phyloP scores from a whole-genome alignment of 2,113 vertebrate genomes.

The Thermophis baileyi region DNA sequence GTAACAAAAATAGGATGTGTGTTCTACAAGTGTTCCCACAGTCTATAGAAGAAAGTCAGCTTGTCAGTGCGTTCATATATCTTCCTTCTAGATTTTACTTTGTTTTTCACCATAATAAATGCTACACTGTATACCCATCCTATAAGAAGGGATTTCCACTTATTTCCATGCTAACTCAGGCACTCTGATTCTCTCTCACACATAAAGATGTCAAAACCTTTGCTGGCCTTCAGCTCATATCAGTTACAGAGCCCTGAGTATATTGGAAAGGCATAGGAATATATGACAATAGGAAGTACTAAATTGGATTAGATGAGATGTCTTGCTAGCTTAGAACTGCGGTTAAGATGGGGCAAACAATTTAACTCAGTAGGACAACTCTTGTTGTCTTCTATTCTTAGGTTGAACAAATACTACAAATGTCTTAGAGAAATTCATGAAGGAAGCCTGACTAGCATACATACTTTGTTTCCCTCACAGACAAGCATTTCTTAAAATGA shows the following conservation, averaged over 20 bases:
- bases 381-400: not conserved
- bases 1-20: not conserved
- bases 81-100: not conserved
- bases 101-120: not conserved
- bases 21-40: not conserved
- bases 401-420: not conserved
- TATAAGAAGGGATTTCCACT: not conserved
- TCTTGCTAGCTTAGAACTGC: not conserved
- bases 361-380: not conserved
- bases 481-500: not conserved
- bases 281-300: not conserved
- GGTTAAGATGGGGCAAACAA: not conserved
- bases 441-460: not conserved
- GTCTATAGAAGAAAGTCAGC: not conserved
- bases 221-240: not conserved
- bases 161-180: not conserved
- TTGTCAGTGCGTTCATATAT: not conserved
- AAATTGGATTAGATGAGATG: not conserved
- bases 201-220: not conserved
- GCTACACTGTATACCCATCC: not conserved
- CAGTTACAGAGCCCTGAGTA: not conserved
- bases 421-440: not conserved
- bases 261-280: not conserved
- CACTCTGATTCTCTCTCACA: accelerated
- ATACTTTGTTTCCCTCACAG: not conserved